Base-by-base conservation (phyloP, 2,797 vertebrate genomes). In the Menidia menidia region DNA sequence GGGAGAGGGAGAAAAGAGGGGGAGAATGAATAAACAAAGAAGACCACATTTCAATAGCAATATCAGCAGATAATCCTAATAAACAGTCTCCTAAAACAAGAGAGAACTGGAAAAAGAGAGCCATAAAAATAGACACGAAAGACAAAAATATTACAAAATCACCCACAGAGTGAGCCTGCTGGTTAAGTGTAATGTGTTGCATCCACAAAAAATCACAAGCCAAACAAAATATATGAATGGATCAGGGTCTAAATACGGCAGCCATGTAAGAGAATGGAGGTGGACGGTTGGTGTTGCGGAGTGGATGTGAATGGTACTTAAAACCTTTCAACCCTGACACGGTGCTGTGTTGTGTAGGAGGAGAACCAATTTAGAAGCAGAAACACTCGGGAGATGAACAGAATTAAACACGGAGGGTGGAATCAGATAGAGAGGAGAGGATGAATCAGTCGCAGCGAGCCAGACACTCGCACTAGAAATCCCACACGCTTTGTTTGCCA, bases 371-470 rank as follows among this genome's bases (percentile, higher is more conserved):
- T 93, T 92, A 93, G 91, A 86, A 90, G 68, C 89, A 87, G 84
- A 86, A 77, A 89, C 80, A 90, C 87, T 89, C 70, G 0, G 68
- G 74, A 88, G 85, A 90, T 88, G 84, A 92, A 90, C 64, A 83
- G 86, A 88, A 82, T 81, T 86, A 88, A 89, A 89, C 82, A 83
- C 56, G 68, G 90, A 88, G 82, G 84, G 77, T 45, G 79, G 86
- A 84, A 83, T 88, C 81, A 88, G 80, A 85, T 88, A 80, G 83
- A 86, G 82, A 82, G 71, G 50, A 62, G 78, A 85, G 79, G 91
- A 91, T 92, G 91, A 92, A 91, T 93, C 92, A 92, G 89, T 91
- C 82, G 73, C 82, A 80, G 68, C 1, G 65, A 90, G 89, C 84
- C 89, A 91, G 89, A 92, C 90, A 85, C 80, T 88, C 89, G 88